These are phyloP conservation scores for Thymelicus sylvestris DNA, from an alignment of 2,888 invertebrate genomes.

Conservation along the genomic window DNA sequence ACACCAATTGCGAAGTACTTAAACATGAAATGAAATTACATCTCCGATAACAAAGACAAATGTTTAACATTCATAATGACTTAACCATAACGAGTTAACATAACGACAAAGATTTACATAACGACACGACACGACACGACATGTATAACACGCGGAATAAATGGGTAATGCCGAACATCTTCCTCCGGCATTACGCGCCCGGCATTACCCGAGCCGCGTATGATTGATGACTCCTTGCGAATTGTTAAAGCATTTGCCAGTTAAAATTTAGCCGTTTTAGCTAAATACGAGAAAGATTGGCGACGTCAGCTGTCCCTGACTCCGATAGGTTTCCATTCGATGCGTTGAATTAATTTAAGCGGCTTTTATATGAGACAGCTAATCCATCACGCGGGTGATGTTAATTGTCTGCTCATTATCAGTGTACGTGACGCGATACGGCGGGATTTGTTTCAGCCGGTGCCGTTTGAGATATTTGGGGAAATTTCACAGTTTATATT, in stretches of 20 bases:
- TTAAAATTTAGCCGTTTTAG: constrained; percentile 25
- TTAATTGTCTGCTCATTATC: constrained; percentile 31
- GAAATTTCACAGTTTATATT: too few species aligned
- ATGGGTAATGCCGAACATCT: constrained; percentile 18
- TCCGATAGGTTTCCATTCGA: constrained; percentile 13
- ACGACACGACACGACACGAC: constrained; percentile 11
- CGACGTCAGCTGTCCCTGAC: constrained; percentile 25
- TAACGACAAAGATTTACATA: constrained; percentile 31
- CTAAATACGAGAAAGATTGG: constrained; percentile 33
- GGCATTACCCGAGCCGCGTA: constrained; percentile 10
- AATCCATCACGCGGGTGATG: constrained; percentile 29
- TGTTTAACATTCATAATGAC: constrained; percentile 32
- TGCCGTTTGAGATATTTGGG: neutral
- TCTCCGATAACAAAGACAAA: constrained; percentile 12
- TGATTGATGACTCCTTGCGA: constrained; percentile 29
- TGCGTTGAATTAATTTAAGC: constrained; percentile 30
- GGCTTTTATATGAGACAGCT: constrained; percentile 33
- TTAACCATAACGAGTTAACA: constrained; percentile 18
- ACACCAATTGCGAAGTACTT: neutral
- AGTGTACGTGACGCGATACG: constrained; percentile 14
- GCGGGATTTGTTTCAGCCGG: constrained; percentile 1
- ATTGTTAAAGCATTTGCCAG: constrained; percentile 32
- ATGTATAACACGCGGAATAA: constrained; percentile 14
- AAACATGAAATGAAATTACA: constrained; percentile 20
- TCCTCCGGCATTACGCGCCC: constrained; percentile 6